Evolutionary conservation across 2,113 vertebrate species (phyloP), one percentile per base, ranked within the genome.

Genomic region (Notothenia rossii): DNA sequence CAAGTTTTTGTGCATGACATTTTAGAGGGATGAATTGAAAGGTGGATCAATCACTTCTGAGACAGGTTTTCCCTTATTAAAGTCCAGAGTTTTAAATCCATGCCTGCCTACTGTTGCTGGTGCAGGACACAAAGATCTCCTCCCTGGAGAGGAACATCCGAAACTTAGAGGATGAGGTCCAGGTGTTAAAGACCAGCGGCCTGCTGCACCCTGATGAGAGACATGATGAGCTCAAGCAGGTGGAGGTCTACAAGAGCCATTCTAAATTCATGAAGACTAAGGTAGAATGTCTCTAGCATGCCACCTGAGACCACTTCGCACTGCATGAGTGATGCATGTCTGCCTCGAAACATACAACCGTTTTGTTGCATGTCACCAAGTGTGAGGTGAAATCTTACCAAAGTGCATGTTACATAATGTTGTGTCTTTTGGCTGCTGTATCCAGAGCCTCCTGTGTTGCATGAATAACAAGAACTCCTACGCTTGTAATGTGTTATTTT

Each of bases 201-300:
- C 92, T 97, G 82, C 90, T 98, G 82, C 97, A 97, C 78, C 94
- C 95, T 13, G 97, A 98, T 49, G 96, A 98, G 84, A 93, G 96
- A 13, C 97, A 98, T 74, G 97, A 98, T 84, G 98, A 98, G 90
- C 96, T 98, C 91, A 99, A 97, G 93, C 98, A 99, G 92, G 97
- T 98, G 93, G 98, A 99, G 86, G 96, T 98, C 94, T 99, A 98
- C 95, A 99, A 98, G 93, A 99, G 96, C 94, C 98, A 99, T 91
- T 97, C 97, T 72, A 99, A 98, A 94, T 99, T 99, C 94, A 98
- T 99, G 98, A 99, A 99, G 95, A 96, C 94, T 74, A 99, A 99
- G 97, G 98, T 99, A 96, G 84, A 72, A 79, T 61, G 45, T 73
- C 78, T 55, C 51, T 10, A n/a, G 33, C 50, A 43, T 6, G 33